Percentiles rank a stretch among this genome's conserved stretches.
These are phyloP conservation scores for Bruchidius siliquastri DNA, from an alignment of 2,888 invertebrate genomes.

Conservation along the genomic window DNA sequence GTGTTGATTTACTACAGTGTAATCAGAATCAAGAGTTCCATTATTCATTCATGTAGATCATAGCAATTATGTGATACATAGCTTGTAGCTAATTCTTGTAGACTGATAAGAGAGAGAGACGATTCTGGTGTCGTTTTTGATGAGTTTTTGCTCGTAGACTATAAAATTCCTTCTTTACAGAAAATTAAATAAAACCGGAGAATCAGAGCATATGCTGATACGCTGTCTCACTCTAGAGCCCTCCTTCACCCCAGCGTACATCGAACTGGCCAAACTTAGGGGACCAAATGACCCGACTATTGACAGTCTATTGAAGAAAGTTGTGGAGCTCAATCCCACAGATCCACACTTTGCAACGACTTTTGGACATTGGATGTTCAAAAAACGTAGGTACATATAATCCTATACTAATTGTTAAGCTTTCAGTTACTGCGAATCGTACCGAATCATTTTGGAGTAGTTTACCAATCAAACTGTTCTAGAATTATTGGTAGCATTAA, in stretches of 20 bases:
- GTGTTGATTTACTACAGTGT: no score
- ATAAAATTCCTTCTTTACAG: constrained; percentile 54
- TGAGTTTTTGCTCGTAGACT: no score
- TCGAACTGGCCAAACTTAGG: constrained; percentile 60
- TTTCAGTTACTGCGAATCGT: no score
- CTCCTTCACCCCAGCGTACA: constrained; percentile 64
- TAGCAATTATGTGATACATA: no score
- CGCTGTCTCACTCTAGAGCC: constrained; percentile 64
- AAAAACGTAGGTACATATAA: constrained; percentile 51
- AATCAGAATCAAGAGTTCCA: no score
- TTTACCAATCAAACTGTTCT: no score
- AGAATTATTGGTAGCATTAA: no score
- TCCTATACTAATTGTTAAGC: not conserved
- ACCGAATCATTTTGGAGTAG: no score
- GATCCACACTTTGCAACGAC: constrained; percentile 67
- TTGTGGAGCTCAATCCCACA: constrained; percentile 61
- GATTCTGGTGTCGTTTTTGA: no score
- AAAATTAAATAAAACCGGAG: constrained; percentile 60
- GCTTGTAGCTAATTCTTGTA: no score
- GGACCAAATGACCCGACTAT: constrained; percentile 53
- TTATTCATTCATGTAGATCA: no score
- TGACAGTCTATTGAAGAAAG: constrained; percentile 56
- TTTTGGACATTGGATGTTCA: constrained; percentile 67
- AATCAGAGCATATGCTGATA: constrained; percentile 64
- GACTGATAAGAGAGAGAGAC: no score